These are phyloP conservation scores for Cirrhinus mrigala DNA, from an alignment of 2,797 vertebrate species.

Conservation along the genomic window DNA sequence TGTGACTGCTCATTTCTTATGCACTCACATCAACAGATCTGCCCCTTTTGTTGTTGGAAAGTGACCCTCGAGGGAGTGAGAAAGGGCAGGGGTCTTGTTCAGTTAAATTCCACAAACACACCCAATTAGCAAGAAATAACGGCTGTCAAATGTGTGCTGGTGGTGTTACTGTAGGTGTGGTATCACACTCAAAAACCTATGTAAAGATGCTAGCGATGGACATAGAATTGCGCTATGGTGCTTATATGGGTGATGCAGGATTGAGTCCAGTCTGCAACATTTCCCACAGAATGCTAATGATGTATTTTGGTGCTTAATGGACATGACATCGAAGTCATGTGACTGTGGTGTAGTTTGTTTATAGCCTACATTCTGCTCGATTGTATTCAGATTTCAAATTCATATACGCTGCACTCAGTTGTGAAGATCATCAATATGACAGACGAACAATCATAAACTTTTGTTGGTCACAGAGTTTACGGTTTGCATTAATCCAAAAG, in stretches of 20 bases:
- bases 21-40: slow-evolving; percentile 41
- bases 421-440: neutral
- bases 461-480: neutral
- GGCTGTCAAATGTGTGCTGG: slow-evolving; percentile 22
- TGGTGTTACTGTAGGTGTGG: slow-evolving; percentile 20
- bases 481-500: neutral
- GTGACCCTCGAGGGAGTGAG: slow-evolving; percentile 2
- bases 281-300: neutral
- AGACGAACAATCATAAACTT: neutral
- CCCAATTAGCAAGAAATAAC: slow-evolving; percentile 24
- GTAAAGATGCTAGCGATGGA: neutral
- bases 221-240: neutral
- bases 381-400: neutral
- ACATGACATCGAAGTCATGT: neutral
- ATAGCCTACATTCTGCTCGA: neutral
- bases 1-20: slow-evolving; percentile 33
- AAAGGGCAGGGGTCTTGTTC: slow-evolving; percentile 14
- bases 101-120: slow-evolving; percentile 50
- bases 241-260: neutral
- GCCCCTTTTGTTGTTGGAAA: slow-evolving; percentile 43
- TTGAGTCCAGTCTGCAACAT: neutral
- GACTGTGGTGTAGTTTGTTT: neutral
- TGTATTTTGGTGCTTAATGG: neutral
- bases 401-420: neutral
- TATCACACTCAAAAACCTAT: neutral